Conservation (phyloP, 2,113 vertebrate species). For the Bubalus kerabau region DNA sequence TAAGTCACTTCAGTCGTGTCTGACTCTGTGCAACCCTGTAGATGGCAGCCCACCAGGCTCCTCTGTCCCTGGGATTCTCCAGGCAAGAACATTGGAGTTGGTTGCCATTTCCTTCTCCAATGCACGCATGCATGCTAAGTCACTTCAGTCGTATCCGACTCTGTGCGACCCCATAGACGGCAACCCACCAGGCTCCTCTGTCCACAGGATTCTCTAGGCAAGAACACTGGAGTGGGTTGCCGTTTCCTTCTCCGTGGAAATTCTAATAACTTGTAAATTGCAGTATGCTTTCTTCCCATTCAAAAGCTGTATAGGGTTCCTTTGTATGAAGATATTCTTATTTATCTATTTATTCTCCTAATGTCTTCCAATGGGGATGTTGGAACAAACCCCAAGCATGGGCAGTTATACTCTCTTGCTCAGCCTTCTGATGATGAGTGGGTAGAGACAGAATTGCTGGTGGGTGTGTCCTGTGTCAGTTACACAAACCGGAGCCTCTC, state of each 20-base stretch:
- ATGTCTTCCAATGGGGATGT: not conserved
- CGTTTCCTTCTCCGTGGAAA: not conserved
- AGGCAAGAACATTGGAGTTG: too few species aligned
- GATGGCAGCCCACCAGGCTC: too few species aligned
- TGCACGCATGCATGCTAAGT: too few species aligned
- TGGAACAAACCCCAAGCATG: not conserved
- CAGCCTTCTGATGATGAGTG: not conserved
- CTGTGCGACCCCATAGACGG: too few species aligned
- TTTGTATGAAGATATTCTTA: not conserved
- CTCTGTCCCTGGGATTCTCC: too few species aligned
- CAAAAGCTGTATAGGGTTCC: not conserved
- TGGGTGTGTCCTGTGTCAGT: not conserved
- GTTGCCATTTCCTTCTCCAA: too few species aligned
- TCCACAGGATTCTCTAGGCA: too few species aligned
- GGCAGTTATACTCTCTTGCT: not conserved
- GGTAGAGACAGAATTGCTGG: not conserved
- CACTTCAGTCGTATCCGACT: too few species aligned
- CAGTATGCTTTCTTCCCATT: not conserved
- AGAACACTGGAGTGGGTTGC: too few species aligned
- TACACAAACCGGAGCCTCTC: accelerated
- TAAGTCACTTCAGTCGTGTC: too few species aligned
- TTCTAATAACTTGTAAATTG: not conserved
- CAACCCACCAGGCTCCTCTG: too few species aligned
- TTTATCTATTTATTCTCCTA: not conserved
- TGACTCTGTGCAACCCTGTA: too few species aligned